Base-by-base conservation (phyloP, 2,797 vertebrate genomes). In the Channallabes apus region DNA sequence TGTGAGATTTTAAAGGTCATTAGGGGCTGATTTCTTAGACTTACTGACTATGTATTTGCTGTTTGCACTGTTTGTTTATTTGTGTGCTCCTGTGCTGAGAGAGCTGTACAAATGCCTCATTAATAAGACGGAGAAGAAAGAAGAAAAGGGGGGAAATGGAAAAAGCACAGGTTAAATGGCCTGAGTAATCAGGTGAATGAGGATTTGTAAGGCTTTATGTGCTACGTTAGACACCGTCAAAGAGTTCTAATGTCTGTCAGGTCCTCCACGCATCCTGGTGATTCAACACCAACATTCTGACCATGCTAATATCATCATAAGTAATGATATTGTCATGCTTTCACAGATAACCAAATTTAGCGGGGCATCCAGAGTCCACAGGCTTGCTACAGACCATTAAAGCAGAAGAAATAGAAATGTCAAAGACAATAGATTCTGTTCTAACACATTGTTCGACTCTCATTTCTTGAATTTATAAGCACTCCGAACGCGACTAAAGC, bases 301-400 rank as follows among this genome's bases (percentile, higher is more conserved):
- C 84, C 91, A 90, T 93, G 90, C 90, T 89, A 91, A 90, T 92
- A 92, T 92, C 93, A 91, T 93, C 93, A 92, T 94, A 93, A 94
- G 92, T 94, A 94, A 95, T 94, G 93, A 91, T 38, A 38, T 93
- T 94, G 94, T 94, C 93, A 93, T 87, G 93, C 93, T 92, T 93
- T 92, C 51, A 20, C 22, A 35, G 7, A 32, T 6, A 29, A 51
- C 32, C 51, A 58, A 4, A 58, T 56, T 76, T 58, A 27, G 15
- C 51, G 12, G 32, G 46, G 72, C 29, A 22, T 12, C 8, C 69
- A 14, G 69, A 24, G 46, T 71, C 22, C 7, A 4, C 11, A 7
- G 14, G 54, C 71, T 27, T 27, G 4, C 20, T 41, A 41, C 22
- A 24, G 29, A 20, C 65, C 35, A n/a, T 12, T 69, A 41, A 54